phyloP scores from a whole-genome alignment of 2,797 vertebrate genomes.

The Lithobates pipiens region DNA sequence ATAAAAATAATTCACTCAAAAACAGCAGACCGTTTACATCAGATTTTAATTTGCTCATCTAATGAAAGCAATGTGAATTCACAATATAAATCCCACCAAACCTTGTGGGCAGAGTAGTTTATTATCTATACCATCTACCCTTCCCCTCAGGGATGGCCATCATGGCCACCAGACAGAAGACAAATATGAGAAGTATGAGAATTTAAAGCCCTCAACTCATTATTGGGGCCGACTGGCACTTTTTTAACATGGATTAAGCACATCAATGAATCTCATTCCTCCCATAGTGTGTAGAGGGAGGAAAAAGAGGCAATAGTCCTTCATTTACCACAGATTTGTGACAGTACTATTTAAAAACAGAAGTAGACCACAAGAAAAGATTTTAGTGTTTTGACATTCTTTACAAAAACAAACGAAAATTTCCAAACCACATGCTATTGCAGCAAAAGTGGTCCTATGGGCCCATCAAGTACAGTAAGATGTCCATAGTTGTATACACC shows the following conservation, averaged over 20 bases:
- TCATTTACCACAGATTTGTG: slow-evolving; percentile 34
- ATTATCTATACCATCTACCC: neutral
- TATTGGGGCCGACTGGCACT: slow-evolving; percentile 4
- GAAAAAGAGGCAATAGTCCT: slow-evolving; percentile 30
- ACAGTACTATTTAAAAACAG: slow-evolving; percentile 25
- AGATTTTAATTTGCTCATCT: slow-evolving; percentile 46
- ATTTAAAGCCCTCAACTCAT: slow-evolving; percentile 14
- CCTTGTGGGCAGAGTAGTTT: neutral
- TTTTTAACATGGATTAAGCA: slow-evolving; percentile 9
- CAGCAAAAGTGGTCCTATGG: neutral
- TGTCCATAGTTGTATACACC: neutral
- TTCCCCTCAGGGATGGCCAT: neutral
- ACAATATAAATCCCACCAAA: slow-evolving; percentile 36
- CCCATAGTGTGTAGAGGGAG: neutral
- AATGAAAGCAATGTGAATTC: slow-evolving; percentile 48
- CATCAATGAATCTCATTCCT: neutral
- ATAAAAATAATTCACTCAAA: neutral
- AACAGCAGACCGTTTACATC: neutral
- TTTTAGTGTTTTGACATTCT: slow-evolving; percentile 48
- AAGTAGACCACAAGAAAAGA: slow-evolving; percentile 12
- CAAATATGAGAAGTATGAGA: neutral
- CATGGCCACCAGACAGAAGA: neutral
- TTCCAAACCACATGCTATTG: neutral
- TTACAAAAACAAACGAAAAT: neutral
- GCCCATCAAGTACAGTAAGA: neutral